Conservation (phyloP, 2,888 invertebrate species). For the Drosophila nigricruria region DNA sequence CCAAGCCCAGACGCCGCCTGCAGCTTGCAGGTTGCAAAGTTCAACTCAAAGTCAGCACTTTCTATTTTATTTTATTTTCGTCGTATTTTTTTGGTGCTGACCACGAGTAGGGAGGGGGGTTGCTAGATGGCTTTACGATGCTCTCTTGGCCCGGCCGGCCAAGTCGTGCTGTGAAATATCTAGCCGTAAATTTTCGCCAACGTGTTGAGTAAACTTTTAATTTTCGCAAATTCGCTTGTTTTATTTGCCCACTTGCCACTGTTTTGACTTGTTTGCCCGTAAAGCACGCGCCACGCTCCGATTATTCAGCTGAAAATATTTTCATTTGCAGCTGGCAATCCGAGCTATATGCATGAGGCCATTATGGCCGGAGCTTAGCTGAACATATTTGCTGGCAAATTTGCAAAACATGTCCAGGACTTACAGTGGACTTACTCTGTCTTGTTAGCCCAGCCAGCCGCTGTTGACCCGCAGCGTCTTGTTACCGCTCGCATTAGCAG, state of each 20-base stretch:
- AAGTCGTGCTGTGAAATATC: conserved; percentile 37
- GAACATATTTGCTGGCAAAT: conserved; percentile 66
- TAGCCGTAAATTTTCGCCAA: conserved; percentile 56
- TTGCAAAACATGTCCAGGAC: conserved; percentile 64
- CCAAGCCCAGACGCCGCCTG: conserved; percentile 4
- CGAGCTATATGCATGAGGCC: conserved; percentile 22
- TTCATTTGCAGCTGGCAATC: conserved; percentile 32
- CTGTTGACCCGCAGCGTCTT: conserved; percentile 52
- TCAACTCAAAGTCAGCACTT: conserved; percentile 39
- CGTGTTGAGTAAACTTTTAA: conserved; percentile 71
- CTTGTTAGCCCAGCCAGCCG: neutral
- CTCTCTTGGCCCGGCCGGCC: conserved; percentile 26
- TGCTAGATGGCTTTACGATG: conserved; percentile 21
- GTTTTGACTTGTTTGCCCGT: conserved; percentile 53
- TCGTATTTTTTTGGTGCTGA: conserved; percentile 13
- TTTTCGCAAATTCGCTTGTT: conserved; percentile 63
- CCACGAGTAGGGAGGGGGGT: conserved; percentile 22
- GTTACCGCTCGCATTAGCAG: conserved; percentile 61
- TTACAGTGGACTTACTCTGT: conserved; percentile 29
- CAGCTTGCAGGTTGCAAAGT: conserved; percentile 32
- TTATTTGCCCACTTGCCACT: conserved; percentile 65
- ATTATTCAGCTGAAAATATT: conserved; percentile 60
- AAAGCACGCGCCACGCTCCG: conserved; percentile 58
- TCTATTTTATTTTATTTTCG: conserved; percentile 17
- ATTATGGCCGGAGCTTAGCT: conserved; percentile 45